A percentile compares a stretch with the other conserved stretches of the same genome.
Evolutionary conservation across 2,113 vertebrate genomes (phyloP).

Genomic region (Vidua macroura): DNA sequence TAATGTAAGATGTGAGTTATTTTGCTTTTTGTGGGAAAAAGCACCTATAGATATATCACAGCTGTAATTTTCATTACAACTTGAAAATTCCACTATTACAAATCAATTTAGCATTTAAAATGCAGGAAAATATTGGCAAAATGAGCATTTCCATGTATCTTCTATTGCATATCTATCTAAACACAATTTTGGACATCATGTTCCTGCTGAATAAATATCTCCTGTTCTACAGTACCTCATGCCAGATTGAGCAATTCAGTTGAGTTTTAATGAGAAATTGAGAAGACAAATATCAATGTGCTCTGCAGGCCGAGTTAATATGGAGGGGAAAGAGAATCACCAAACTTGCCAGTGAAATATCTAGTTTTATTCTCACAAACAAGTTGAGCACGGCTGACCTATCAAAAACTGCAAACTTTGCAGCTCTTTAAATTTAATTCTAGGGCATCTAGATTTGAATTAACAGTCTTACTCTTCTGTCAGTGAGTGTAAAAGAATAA

Average conservation of each 20-base stretch:
- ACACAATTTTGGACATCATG: not conserved
- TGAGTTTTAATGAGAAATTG: not conserved
- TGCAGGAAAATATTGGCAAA: not conserved
- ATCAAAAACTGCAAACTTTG: slow-evolving; percentile 63
- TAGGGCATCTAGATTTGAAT: slow-evolving; percentile 57
- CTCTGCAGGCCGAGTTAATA: not conserved
- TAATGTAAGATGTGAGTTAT: not conserved
- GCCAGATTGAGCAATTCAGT: not conserved
- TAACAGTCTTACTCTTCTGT: slow-evolving; percentile 62
- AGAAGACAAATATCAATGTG: not conserved
- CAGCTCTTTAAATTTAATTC: slow-evolving; percentile 70
- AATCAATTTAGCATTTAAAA: not conserved
- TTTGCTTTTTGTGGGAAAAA: not conserved
- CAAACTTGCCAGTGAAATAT: slow-evolving; percentile 17
- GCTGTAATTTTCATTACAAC: not conserved
- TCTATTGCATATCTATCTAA: not conserved
- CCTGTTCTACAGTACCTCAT: not conserved
- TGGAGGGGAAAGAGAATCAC: not conserved
- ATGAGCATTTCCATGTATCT: not conserved
- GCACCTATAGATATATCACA: not conserved
- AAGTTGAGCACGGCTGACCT: slow-evolving; percentile 3
- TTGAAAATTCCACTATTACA: not conserved
- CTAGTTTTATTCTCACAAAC: slow-evolving; percentile 34
- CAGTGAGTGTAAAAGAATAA: slow-evolving; percentile 62
- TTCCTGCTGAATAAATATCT: not conserved